Evolutionary conservation across 2,113 vertebrate genomes (phyloP).

Genomic region (Sardina pilchardus): DNA sequence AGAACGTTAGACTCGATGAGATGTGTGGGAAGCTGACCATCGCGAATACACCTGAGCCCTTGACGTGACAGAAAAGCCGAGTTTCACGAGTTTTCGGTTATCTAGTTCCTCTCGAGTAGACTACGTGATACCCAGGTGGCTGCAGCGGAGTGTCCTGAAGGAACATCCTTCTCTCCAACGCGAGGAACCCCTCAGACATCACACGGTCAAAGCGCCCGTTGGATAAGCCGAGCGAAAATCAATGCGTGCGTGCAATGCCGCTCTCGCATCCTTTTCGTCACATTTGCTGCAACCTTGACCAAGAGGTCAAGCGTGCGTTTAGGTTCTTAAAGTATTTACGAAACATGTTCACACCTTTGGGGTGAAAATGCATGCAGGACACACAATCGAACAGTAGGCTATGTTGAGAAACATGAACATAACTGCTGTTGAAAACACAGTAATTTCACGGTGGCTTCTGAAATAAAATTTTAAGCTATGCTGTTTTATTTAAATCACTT

Average conservation of each 20-base stretch:
- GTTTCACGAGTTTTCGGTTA: constrained; percentile 42
- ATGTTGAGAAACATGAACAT: not conserved
- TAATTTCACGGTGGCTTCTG: not conserved
- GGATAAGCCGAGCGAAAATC: constrained; percentile 12
- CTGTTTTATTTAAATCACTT: not conserved
- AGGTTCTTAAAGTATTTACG: not conserved
- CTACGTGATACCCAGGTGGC: constrained; percentile 40
- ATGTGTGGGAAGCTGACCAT: constrained; percentile 28
- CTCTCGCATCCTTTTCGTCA: not conserved
- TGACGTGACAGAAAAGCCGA: constrained; percentile 15
- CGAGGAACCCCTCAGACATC: constrained; percentile 24
- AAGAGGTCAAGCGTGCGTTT: not conserved
- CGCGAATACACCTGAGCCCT: constrained; percentile 32
- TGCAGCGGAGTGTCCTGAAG: constrained; percentile 37
- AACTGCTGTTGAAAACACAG: not conserved
- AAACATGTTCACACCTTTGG: not conserved
- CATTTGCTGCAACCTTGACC: constrained; percentile 8
- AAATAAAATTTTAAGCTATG: not conserved
- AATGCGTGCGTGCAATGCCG: constrained; percentile 15
- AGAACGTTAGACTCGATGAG: constrained; percentile 36
- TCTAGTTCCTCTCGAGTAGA: constrained; percentile 33
- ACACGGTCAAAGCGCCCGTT: constrained; percentile 38
- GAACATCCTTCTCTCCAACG: constrained; percentile 37
- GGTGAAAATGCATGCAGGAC: not conserved
- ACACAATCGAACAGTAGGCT: not conserved